A percentile compares a stretch with the other conserved stretches of the same genome.
These are phyloP conservation scores for Calephelis virginiensis DNA, from an alignment of 1,140 invertebrate species.

Conservation along the genomic window DNA sequence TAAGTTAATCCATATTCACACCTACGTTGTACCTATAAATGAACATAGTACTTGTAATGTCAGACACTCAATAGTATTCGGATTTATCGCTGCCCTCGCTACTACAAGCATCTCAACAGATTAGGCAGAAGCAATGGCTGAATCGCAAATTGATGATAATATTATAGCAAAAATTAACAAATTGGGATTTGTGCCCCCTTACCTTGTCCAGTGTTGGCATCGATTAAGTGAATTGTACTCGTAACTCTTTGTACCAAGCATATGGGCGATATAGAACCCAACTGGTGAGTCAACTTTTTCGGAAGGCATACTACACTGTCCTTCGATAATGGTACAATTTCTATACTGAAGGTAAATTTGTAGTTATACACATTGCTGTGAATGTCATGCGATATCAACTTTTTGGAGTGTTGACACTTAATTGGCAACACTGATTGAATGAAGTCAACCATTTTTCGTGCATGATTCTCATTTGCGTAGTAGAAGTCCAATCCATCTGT, in stretches of 20 bases:
- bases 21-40: no score
- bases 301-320: slow-evolving; percentile 97
- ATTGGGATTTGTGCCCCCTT: no score
- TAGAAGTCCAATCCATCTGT: slow-evolving; percentile 97
- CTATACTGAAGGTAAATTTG: slow-evolving; percentile 95
- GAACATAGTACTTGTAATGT: no score
- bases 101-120: no score
- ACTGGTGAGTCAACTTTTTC: slow-evolving; percentile 90
- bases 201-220: slow-evolving; percentile 95
- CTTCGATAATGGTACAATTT: slow-evolving; percentile 98
- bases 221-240: slow-evolving; percentile 94
- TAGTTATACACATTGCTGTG: slow-evolving; percentile 98
- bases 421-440: slow-evolving; percentile 91
- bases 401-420: slow-evolving; percentile 93
- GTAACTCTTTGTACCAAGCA: slow-evolving; percentile 95
- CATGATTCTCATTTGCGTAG: slow-evolving; percentile 92
- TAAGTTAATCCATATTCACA: no score
- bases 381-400: slow-evolving; percentile 97
- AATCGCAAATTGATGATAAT: no score
- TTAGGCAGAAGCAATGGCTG: no score
- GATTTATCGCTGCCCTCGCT: no score
- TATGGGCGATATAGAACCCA: slow-evolving; percentile 95
- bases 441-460: slow-evolving; percentile 98
- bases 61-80: no score
- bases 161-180: no score